Base-by-base conservation (phyloP, 2,797 vertebrate genomes). In the Myripristis jacobus region DNA sequence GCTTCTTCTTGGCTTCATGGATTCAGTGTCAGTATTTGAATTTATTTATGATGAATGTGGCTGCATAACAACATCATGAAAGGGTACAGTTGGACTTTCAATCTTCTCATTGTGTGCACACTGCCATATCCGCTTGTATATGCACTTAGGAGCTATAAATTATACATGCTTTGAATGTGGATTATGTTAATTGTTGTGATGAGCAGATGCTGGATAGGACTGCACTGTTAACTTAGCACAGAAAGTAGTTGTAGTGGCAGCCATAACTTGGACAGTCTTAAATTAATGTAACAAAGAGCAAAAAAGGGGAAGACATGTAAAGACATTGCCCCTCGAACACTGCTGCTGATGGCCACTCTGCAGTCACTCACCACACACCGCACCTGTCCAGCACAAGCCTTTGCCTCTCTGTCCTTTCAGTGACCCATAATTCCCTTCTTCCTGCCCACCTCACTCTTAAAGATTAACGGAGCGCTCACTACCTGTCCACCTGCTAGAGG, bases 401-500 rank as follows among this genome's bases (percentile, higher is more conserved):
- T 75, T 68, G 46, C 74, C 70, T 79, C 74, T 68, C 61, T 91
- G 89, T 90, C 89, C 88, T 90, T 27, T 83, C 55, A 1, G 3
- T 91, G 92, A 94, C 92, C 91, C 87, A 87, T 88, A 91, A 92
- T 90, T 90, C 90, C 90, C 75, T 89, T 79, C 90, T 92, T 93
- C 90, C 92, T 93, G 90, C 80, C 76, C 80, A 82, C 85, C 85
- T 83, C 81, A 59, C 83, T 85, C 85, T 83, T 85, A 84, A 90
- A 93, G 91, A 92, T 92, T 90, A 93, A 87, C 89, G 75, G 82
- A 86, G 84, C 66, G 57, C 75, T 90, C 82, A 68, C 81, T 91
- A 91, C 88, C 89, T 91, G 88, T 88, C 86, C 92, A 93, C 93
- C 93, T 94, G 93, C 87, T 91, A 55, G 66, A 93, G 86, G 90